Base-by-base conservation (phyloP, 1,140 invertebrate genomes). In the Ephestia elutella region DNA sequence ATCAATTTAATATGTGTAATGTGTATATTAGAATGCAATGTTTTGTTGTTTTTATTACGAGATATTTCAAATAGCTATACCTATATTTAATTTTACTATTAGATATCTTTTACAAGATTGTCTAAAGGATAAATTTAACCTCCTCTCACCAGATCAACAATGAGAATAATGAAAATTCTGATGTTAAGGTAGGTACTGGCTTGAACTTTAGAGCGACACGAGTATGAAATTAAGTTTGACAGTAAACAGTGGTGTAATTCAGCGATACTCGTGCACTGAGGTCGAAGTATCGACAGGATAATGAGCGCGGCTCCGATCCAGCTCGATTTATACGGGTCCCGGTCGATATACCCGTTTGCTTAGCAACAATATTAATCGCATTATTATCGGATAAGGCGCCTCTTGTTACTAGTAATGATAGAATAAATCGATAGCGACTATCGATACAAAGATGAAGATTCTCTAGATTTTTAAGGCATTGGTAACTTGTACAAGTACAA, bases 181-280 rank as follows among this genome's bases (percentile, higher is more conserved):
- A 25, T 25, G 21, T 25, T 25, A 7, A 25, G 21, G 21, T 25
- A 3, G 21, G 48, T 49, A 8, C 15, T 50, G 3, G 11, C n/a
- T n/a, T 77, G 79, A 81, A 75, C 73, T 78, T 74, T 76, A 64
- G 58, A 78, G 73, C 76, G 84, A 84, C 80, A 82, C 81, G 81
- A 86, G 68, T 69, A 63, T 77, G 70, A 61, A 80, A 87, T 87
- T 86, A 87, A 76, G 72, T 75, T 82, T 83, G 85, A 87, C 85
- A 87, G 82, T 80, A 86, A 86, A 78, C 80, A 82, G 79, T 71
- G 80, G 75, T 76, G 80, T 83, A 85, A 80, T 72, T 83, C 81
- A 85, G 63, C 82, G 75, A 85, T 86, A 77, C 80, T 86, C 85
- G 82, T 87, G 83, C 76, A 70, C 83, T 71, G 78, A 78, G 80